Evolutionary conservation across 2,113 vertebrate species (phyloP).

Genomic region (Trichomycterus rosablanca): DNA sequence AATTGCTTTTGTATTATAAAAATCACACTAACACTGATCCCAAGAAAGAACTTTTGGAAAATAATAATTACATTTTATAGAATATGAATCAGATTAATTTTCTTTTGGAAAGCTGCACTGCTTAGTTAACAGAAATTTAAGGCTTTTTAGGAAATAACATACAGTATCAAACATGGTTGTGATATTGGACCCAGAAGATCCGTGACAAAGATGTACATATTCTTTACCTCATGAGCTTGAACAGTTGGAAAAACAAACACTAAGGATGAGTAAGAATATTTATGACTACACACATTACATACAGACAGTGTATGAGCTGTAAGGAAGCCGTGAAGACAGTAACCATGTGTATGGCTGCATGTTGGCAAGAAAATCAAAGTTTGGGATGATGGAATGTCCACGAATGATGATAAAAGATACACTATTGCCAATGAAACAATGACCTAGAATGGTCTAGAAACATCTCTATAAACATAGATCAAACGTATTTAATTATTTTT

Average conservation of each 20-base stretch:
- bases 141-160: too few relatives aligned
- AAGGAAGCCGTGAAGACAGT: not conserved
- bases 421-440: too few relatives aligned
- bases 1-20: conserved; percentile 17
- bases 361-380: too few relatives aligned
- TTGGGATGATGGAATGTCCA: too few relatives aligned
- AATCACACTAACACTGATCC: conserved; percentile 8
- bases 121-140: conserved; percentile 30
- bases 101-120: not conserved
- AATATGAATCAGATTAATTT: conserved; percentile 17
- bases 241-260: conserved; percentile 74
- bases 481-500: too few relatives aligned
- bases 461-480: too few relatives aligned
- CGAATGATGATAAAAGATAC: too few relatives aligned
- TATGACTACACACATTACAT: conserved; percentile 69
- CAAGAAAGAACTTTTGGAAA: conserved; percentile 12
- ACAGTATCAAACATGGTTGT: too few relatives aligned
- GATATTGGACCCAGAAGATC: conserved; percentile 41
- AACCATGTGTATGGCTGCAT: too few relatives aligned
- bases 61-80: conserved; percentile 5
- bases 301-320: conserved; percentile 52
- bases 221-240: conserved; percentile 56
- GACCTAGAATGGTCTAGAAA: too few relatives aligned
- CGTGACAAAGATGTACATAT: conserved; percentile 35
- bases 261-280: too few relatives aligned